phyloP scores from a whole-genome alignment of 2,113 vertebrate species.

The Oreocharis arfaki region DNA sequence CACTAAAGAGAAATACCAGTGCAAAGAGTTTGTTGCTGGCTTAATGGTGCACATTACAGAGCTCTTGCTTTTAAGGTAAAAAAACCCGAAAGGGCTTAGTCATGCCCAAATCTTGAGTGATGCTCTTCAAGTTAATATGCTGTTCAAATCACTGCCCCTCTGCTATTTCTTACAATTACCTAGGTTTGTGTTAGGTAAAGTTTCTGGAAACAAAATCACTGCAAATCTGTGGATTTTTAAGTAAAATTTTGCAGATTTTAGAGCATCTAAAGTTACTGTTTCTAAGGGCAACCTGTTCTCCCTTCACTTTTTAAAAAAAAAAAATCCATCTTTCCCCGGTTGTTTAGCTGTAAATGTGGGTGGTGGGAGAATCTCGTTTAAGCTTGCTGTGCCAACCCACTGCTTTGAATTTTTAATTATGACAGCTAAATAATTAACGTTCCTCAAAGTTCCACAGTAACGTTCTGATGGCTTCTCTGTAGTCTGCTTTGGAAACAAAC shows the following conservation, averaged over 20 bases:
- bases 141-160: neutral
- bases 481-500: constrained; percentile 20
- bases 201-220: neutral
- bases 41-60: neutral
- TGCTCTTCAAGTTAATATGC: neutral
- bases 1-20: neutral
- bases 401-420: constrained; percentile 56
- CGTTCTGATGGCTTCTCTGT: neutral
- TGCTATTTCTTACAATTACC: neutral
- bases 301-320: neutral
- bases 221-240: neutral
- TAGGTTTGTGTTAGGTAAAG: neutral
- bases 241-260: neutral
- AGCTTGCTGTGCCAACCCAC: neutral
- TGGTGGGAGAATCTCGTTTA: neutral
- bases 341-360: neutral
- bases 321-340: neutral
- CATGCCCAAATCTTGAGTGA: neutral
- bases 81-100: neutral
- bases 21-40: neutral
- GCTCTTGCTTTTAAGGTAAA: neutral
- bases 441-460: constrained; percentile 3
- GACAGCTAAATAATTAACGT: constrained; percentile 36
- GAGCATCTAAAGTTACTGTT: neutral
- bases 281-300: neutral